Base-by-base conservation (phyloP, 2,888 invertebrate species). In the Lepidocyrtinus sp. region DNA sequence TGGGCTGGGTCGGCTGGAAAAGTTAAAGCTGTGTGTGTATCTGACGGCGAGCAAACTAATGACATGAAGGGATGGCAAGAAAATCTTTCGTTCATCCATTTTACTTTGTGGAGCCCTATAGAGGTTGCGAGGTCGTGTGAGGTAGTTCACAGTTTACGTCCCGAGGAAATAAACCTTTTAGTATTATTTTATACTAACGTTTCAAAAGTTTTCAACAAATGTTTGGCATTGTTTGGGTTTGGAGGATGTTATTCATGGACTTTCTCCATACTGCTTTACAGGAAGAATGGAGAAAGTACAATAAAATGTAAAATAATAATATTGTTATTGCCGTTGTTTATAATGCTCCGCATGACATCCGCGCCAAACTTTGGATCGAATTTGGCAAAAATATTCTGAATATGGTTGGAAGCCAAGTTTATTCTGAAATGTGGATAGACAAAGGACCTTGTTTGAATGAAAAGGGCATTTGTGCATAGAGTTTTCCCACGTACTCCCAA, bases 291-390 rank as follows among this genome's bases (percentile, higher is more conserved):
- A n/a, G n/a, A n/a, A 50, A 50, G 50, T 15, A 50, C 50, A 50
- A 50, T 50, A 50, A 50, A 50, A 50, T 50, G 50, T 1, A 12
- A 50, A 50, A 50, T 50, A 50, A 50, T 50, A 50, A 50, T 50
- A 50, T 50, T 50, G 50, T 50, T 50, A 50, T 50, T 50, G 50
- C n/a, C 50, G 50, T 50, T 50, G 50, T 50, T 50, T 50, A 50
- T 50, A 50, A 50, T 1, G 50, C 50, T 50, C 50, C 50, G 17
- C 50, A 50, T 50, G 50, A 50, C 50, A 50, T 50, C 50, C 15
- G 50, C 50, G 50, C 17, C 17, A n/a, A 2, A 50, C 2, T 50
- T 50, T 50, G 50, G 17, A 50, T 50, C 5, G 12, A 36, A 36
- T 5, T 36, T 36, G 36, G 36, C n/a, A n/a, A n/a, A n/a, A n/a